Base-by-base conservation (phyloP, 2,888 invertebrate genomes). In the Nymphalis polychloros region DNA sequence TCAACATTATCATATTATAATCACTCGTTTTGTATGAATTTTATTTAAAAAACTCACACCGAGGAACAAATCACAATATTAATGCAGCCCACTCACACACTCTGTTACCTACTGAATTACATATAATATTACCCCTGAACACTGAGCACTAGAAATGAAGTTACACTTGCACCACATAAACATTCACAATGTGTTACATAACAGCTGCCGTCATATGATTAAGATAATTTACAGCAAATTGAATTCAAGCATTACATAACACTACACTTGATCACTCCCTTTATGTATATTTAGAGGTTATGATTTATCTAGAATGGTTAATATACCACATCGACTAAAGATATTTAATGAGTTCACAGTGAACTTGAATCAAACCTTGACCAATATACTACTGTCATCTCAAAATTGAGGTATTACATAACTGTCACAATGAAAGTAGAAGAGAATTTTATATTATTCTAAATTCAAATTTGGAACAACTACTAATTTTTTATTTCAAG, bases 11-110 rank as follows among this genome's bases (percentile, higher is more conserved):
- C 89, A 89, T 85, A 87, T 85, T 85, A 79, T 79, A 77, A 81
- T 85, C 79, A 83, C 89, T 89, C 90, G 81, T 76, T 75, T 71
- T 69, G 81, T 75, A 79, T 86, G 88, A 86, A 84, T 85, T 92
- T 92, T 90, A 88, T 71, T 76, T 78, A 87, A 88, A 91, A 90
- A 90, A 87, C 75, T 84, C 87, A 87, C 79, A 83, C 85, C 81
- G 85, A 89, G 77, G 74, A 73, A 72, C 71, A 75, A 63, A 67
- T 68, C 67, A 72, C 69, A 67, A 65, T 60, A 27, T 27, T 8
- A 64, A 64, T 69, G 69, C 72, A 70, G 60, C 64, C 55, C 71
- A 66, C 64, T 59, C 65, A 73, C 72, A 71, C 75, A 74, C 68
- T 75, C 67, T 75, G 73, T 77, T 78, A 80, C 78, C 79, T 79